Base-by-base conservation (phyloP, 2,797 vertebrate species). In the Helarctos malayanus region DNA sequence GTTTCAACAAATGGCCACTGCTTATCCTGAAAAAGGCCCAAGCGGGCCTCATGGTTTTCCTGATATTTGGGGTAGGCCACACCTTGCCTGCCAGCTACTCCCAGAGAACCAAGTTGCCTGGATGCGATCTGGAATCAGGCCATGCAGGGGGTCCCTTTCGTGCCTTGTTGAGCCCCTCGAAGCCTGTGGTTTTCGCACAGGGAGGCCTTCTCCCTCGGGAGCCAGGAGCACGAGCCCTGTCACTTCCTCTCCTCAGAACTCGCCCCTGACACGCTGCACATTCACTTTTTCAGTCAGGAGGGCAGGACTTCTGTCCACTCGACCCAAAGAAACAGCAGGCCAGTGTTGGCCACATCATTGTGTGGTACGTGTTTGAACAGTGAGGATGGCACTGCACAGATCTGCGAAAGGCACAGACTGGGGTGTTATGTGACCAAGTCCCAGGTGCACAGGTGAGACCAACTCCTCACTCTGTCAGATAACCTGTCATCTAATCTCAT, bases 281-380 rank as follows among this genome's bases (percentile, higher is more conserved):
- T 7, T 32, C 49, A 56, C 57, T 23, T 13, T 11, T 15, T 18
- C n/a, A 10, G n/a, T 38, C 29, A 79, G 25, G 38, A 71, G 11
- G 1, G 16, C 21, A 12, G n/a, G 18, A 15, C 5, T 71, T 19
- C 19, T 0, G 3, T 25, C 41, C 29, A 27, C 71, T 45, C 3
- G 25, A 27, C 25, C 41, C 13, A 3, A 27, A 73, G 38, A 73
- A 13, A 45, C 23, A 13, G 69, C 11, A 19, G 0, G 57, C 71
- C 23, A 8, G 71, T 1, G 1, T 11, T 3, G 1, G 79, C 41
- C 0, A 0, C 1, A 2, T 49, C 56, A 7, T 7, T 59, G 16
- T 11, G 10, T 5, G 32, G 8, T 14, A 3, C 5, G 0, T 2
- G 32, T n/a, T 35, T 41, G 35, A 7, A 29, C 0, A 38, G 27